A percentile compares a stretch with the other conserved stretches of the same genome.
Conservation (phyloP, 2,113 vertebrate genomes). For the Toxotes chatareus region DNA sequence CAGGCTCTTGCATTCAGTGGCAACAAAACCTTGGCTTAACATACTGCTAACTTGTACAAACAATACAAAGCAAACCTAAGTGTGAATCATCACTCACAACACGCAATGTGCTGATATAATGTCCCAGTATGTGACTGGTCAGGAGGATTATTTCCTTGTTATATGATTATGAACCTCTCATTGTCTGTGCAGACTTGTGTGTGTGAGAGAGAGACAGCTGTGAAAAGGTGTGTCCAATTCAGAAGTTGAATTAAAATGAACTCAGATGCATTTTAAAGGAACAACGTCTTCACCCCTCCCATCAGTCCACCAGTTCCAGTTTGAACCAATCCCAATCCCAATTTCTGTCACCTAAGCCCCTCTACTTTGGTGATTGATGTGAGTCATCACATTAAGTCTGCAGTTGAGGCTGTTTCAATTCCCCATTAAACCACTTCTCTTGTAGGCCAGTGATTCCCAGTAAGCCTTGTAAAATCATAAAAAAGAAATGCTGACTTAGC, state of each 20-base stretch:
- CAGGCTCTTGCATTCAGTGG: conserved; percentile 52
- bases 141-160: conserved; percentile 29
- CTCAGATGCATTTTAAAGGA: conserved; percentile 29
- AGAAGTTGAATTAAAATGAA: conserved; percentile 14
- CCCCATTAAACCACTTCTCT: conserved; percentile 48
- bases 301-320: conserved; percentile 42
- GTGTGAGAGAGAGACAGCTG: neutral
- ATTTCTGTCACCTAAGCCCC: conserved; percentile 35
- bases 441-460: conserved; percentile 44
- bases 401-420: conserved; percentile 56
- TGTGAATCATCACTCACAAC: conserved; percentile 61
- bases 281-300: conserved; percentile 6
- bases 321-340: conserved; percentile 36
- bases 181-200: conserved; percentile 20
- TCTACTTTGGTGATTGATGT: conserved; percentile 53
- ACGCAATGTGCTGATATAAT: conserved; percentile 33
- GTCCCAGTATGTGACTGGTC: conserved; percentile 20
- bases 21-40: conserved; percentile 55
- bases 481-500: conserved; percentile 60
- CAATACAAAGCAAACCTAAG: conserved; percentile 65
- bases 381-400: conserved; percentile 67
- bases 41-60: conserved; percentile 57
- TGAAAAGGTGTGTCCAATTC: conserved; percentile 48
- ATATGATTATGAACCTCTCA: neutral
- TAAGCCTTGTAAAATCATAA: conserved; percentile 49